Evolutionary conservation across 2,888 invertebrate species (phyloP).

Genomic region (Agrochola litura): DNA sequence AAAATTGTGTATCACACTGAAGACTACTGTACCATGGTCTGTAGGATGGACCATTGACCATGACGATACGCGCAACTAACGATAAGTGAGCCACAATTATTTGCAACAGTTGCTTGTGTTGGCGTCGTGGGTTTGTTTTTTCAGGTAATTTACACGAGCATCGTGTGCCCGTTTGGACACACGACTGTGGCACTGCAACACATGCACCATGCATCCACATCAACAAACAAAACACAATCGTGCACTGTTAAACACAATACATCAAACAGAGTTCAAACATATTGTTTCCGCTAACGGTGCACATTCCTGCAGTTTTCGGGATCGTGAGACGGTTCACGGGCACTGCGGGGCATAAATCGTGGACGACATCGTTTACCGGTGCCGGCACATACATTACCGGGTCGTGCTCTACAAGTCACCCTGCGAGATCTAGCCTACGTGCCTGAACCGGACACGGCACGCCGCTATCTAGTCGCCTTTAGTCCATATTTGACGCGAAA

Average conservation of each 20-base stretch:
- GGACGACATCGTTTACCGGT: constrained; percentile 70
- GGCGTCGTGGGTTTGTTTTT: constrained; percentile 1
- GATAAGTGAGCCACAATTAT: neutral
- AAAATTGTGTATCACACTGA: neutral
- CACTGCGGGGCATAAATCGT: constrained; percentile 66
- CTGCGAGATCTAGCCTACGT: constrained; percentile 64
- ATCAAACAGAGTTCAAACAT: constrained; percentile 39
- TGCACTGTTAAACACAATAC: constrained; percentile 15
- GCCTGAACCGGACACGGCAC: constrained; percentile 51
- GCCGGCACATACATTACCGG: constrained; percentile 68
- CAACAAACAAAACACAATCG: constrained; percentile 44
- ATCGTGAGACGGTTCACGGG: constrained; percentile 72
- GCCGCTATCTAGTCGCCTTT: constrained; percentile 42
- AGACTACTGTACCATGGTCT: neutral
- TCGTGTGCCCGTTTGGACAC: neutral
- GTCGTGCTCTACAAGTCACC: constrained; percentile 73
- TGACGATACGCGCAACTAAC: neutral
- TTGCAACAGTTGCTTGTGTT: constrained; percentile 1
- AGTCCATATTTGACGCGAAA: constrained; percentile 59
- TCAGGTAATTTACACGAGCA: neutral
- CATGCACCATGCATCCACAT: neutral
- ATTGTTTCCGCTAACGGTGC: constrained; percentile 49
- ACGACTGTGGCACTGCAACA: neutral
- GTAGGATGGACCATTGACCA: neutral
- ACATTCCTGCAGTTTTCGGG: constrained; percentile 61